Evolutionary conservation across 1,140 invertebrate species (phyloP), one percentile per base, ranked within the genome.

Genomic region (Dendroctonus valens): DNA sequence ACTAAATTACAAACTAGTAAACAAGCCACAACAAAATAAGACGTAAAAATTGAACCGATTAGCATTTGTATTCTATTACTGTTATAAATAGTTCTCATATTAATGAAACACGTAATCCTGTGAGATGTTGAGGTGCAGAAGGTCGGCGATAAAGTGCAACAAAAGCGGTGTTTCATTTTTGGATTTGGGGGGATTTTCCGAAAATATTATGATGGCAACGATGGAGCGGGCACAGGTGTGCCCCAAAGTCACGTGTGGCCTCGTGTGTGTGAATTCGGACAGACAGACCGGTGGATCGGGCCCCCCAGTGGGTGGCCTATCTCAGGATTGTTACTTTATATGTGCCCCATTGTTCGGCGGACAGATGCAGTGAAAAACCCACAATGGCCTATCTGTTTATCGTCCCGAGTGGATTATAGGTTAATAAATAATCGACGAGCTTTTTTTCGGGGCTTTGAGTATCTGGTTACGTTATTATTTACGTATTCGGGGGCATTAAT

Each of bases 331-430:
- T 61, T 61, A 61, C 50, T 63, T 63, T 63, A 63, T 63, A 63
- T 63, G 49, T 62, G 41, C 51, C 41, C 60, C 60, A 63, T 63
- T 63, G 60, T 63, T 63, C 60, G 41, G 11, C 51, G 60, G 60
- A 63, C 60, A 63, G 60, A 54, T 63, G 60, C 60, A 63, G 60
- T 54, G 60, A 63, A 63, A 63, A 53, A 63, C 39, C 60, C 51
- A 63, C 60, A 63, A 63, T 63, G 60, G 59, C 60, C 60, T 63
- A 63, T 63, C 60, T 63, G 39, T 54, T 52, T 63, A 63, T 59
- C 58, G 58, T 63, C 41, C 49, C 48, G 49, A 61, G 39, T 44
- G 60, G 60, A 63, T 63, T 63, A 63, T 54, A 54, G 60, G 60
- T 63, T 63, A 63, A 63, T 63, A 63, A 63, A 63, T 63, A 63